Base-by-base conservation (phyloP, 2,888 invertebrate species). In the Polylopha cassiicola region DNA sequence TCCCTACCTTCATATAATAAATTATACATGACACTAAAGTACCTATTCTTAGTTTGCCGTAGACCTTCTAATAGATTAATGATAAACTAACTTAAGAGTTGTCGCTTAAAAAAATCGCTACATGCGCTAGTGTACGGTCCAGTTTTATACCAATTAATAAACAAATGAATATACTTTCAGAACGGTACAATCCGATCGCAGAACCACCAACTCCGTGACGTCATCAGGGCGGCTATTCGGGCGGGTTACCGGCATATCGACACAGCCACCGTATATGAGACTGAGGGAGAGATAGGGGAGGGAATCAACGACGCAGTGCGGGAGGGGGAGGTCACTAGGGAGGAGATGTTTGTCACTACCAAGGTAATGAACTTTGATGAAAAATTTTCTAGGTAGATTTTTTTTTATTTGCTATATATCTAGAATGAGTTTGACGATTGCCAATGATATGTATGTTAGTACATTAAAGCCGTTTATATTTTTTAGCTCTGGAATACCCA, bases 201-300 rank as follows among this genome's bases (percentile, higher is more conserved):
- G 2, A 56, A 69, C 17, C 65, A 73, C 1, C 36, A 59, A n/a
- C 47, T 78, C 0, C 59, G 71, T 0, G 51, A 71, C 10, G 73
- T 82, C 0, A 69, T 87, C 0, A 53, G 68, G 2, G 53, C 65
- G 0, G 87, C 88, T 0, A 75, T 88, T 1, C 76, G 81, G 7
- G 9, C 71, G 0, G 88, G 88, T 0, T 88, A 88, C 51, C 67
- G 88, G 0, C 87, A 85, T 33, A 70, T 88, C 10, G 88, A 88
- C 47, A 87, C 88, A 0, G 87, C 88, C 0, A 42, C 61, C n/a
- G 69, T 85, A n/a, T 88, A 88, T 39, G 55, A 58, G 1, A 87
- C 87, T 0, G 88, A 88, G 43, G 55, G 55, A 1, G 81, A 86
- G 36, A 51, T 88, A 0, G 88, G 88, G 0, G 69, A 69, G 17